A percentile compares a stretch with the other conserved stretches of the same genome.
phyloP scores from a whole-genome alignment of 53 echinoderm and acorn worm species.

The Echinarachnius parma region DNA sequence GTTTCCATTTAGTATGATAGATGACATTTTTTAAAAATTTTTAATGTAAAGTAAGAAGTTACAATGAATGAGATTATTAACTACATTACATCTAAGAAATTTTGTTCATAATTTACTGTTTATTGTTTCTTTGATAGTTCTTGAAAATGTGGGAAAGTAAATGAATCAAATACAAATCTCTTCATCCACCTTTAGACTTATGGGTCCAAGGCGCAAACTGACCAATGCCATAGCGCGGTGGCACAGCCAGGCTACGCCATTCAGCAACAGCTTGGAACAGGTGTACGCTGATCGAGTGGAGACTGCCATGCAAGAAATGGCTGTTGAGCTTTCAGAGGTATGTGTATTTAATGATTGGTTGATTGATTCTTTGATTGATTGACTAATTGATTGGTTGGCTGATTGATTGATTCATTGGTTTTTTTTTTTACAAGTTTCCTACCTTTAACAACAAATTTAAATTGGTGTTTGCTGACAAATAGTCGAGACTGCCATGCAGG shows the following conservation, averaged over 20 bases:
- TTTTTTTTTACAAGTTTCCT: background rate
- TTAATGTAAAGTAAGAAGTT: no score
- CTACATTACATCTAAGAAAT: no score
- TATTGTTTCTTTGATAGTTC: no score
- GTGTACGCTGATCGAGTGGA: constrained; percentile 94
- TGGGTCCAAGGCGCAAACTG: constrained; percentile 96
- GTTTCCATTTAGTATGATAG: no score
- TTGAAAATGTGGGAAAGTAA: no score
- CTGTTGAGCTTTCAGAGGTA: constrained; percentile 85
- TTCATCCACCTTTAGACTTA: constrained; percentile 49
- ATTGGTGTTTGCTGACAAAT: no score
- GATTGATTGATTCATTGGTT: no score
- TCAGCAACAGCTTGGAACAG: constrained; percentile 79
- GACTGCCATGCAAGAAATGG: constrained; percentile 97
- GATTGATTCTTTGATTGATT: no score
- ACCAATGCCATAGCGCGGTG: constrained; percentile 95
- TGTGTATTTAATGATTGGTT: background rate
- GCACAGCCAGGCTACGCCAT: constrained; percentile 79
- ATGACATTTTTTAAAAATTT: no score
- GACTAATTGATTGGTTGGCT: no score
- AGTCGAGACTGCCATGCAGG: background rate
- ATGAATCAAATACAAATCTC: background rate
- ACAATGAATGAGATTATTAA: no score
- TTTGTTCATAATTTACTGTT: no score
- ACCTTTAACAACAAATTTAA: background rate